These are phyloP conservation scores for Lymantria dispar DNA, from an alignment of 2,888 invertebrate species.

Conservation along the genomic window DNA sequence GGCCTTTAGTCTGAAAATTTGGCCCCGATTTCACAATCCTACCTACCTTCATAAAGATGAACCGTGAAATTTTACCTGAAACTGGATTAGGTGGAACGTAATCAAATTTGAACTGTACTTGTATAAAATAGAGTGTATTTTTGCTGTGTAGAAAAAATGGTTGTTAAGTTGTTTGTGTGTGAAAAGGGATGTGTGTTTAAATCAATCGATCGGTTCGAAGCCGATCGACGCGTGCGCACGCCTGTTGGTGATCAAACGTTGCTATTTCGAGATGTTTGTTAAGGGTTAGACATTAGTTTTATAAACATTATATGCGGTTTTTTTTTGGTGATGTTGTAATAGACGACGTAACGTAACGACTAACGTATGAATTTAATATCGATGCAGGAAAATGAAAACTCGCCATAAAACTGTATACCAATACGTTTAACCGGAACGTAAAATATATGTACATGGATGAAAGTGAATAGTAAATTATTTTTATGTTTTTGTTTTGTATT, in stretches of 20 bases:
- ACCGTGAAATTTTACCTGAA: constrained; percentile 31
- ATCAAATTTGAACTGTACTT: background rate
- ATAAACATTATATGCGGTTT: background rate
- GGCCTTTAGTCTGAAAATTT: constrained; percentile 41
- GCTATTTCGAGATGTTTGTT: constrained; percentile 59
- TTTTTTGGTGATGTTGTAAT: background rate
- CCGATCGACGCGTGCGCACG: constrained; percentile 61
- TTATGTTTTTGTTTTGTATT: too few species aligned
- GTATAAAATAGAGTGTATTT: background rate
- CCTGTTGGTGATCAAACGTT: constrained; percentile 65
- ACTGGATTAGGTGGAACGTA: constrained; percentile 7
- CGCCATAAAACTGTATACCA: too few species aligned
- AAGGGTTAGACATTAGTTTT: constrained; percentile 41
- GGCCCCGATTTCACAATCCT: constrained; percentile 46
- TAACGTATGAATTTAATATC: too few species aligned
- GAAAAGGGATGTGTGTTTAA: constrained; percentile 54
- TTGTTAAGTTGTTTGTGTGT: constrained; percentile 14
- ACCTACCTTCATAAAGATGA: constrained; percentile 40
- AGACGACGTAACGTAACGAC: too few species aligned
- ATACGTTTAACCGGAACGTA: too few species aligned
- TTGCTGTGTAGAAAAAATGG: constrained; percentile 1
- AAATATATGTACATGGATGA: too few species aligned
- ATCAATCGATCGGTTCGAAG: constrained; percentile 70
- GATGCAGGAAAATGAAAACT: too few species aligned
- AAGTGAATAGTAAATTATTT: too few species aligned